Evolutionary conservation across 2,113 vertebrate species (phyloP).

Genomic region (Xiphorhynchus elegans): DNA sequence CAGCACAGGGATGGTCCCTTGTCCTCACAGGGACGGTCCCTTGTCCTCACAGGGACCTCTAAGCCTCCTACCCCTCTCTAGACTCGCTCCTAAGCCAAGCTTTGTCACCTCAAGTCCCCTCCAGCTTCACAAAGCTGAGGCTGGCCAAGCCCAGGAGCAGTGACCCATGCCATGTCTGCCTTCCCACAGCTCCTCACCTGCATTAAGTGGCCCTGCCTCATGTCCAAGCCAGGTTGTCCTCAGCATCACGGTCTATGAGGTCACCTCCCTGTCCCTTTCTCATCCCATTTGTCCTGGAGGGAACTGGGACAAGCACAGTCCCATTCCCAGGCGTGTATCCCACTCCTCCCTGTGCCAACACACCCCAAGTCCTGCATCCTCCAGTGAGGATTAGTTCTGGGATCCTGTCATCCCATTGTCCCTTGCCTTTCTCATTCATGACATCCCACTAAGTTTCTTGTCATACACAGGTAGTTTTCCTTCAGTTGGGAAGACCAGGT

Average conservation of each 20-base stretch:
- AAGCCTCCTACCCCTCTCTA: not conserved
- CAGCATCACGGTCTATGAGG: accelerated
- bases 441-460: not conserved
- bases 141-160: accelerated
- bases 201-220: not conserved
- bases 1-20: no score
- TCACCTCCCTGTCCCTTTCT: not conserved
- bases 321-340: not conserved
- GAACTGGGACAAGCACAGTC: not conserved
- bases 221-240: not conserved
- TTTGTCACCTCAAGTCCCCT: not conserved
- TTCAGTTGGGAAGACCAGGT: not conserved
- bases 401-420: not conserved
- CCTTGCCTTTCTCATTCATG: not conserved
- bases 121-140: not conserved
- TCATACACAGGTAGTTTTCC: not conserved
- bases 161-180: not conserved
- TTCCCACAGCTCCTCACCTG: not conserved
- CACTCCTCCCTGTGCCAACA: not conserved
- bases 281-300: accelerated
- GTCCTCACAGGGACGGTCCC: no score
- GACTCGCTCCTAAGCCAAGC: not conserved
- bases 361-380: not conserved
- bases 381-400: not conserved
- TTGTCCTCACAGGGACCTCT: not conserved